These are phyloP conservation scores for Rhinolophus ferrumequinum DNA, from an alignment of 2,113 vertebrate genomes.

Conservation along the genomic window DNA sequence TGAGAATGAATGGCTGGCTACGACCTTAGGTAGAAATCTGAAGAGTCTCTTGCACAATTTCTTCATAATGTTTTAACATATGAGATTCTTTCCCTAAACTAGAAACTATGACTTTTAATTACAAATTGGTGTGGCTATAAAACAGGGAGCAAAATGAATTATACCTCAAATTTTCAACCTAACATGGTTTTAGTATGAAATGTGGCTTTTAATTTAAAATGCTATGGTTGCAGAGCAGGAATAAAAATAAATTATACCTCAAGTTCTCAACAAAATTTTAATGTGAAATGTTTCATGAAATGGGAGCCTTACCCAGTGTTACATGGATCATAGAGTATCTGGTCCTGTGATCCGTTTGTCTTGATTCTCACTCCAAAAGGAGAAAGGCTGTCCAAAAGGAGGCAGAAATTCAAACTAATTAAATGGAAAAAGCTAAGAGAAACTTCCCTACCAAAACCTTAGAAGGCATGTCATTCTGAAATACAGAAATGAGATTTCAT, in stretches of 20 bases:
- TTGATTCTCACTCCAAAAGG: background rate
- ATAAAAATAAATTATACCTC: conserved; percentile 11
- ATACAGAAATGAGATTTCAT: conserved; percentile 28
- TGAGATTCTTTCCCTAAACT: conserved; percentile 4
- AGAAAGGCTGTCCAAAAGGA: conserved; percentile 30
- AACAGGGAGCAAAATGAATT: background rate
- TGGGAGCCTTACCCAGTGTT: conserved; percentile 35
- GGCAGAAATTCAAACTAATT: conserved; percentile 6
- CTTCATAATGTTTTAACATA: background rate
- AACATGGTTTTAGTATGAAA: conserved; percentile 47
- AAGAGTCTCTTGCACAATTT: background rate
- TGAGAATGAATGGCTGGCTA: background rate
- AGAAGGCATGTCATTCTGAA: conserved; percentile 15
- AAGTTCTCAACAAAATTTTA: background rate
- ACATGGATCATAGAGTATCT: background rate
- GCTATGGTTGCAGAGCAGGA: background rate
- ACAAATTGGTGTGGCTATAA: background rate
- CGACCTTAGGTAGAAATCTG: background rate
- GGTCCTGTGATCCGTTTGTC: background rate
- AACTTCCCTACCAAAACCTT: conserved; percentile 7
- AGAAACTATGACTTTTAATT: background rate
- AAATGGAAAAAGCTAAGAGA: background rate
- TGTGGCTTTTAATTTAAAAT: conserved; percentile 23
- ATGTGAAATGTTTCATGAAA: background rate
- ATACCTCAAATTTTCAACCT: background rate